Evolutionary conservation across 2,797 vertebrate species (phyloP), one percentile per base, ranked within the genome.

Genomic region (Thamnophis elegans): DNA sequence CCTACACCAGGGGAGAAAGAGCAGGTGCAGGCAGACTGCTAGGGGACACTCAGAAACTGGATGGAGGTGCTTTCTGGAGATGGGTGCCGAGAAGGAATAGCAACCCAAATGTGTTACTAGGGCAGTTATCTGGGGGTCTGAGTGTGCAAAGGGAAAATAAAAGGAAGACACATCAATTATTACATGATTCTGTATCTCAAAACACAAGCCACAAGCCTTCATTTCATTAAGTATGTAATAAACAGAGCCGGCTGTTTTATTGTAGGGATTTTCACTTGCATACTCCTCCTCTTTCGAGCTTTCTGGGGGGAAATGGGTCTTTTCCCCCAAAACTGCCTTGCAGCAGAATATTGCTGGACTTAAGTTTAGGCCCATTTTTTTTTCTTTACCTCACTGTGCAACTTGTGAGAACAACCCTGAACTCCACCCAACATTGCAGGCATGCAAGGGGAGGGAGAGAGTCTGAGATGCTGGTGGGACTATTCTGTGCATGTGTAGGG

Each of bases 181-280:
- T 82, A 85, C 90, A 91, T 91, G 90, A 91, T 91, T 90, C 85
- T 55, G 16, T 25, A 13, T 47, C 82, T 56, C 51, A 88, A 26
- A 59, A 87, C 11, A 10, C 5, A 4, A 58, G 65, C 62, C 85
- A 11, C 28, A 54, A 47, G 36, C 78, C 51, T 53, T 89, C 56
- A 26, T 53, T 20, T 1, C 25, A 89, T n/a, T 82, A 78, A 12
- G 26, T n/a, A 78, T 28, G 42, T 20, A 54, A 62, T 47, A 92
- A 60, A 87, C 47, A 60, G 89, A 90, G 42, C 58, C 56, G 42
- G 89, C 92, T 93, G 86, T 73, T 62, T 88, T 60, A 82, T 55
- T 59, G 47, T 6, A 85, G 26, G 59, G 51, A 62, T 88, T 55
- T 42, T 85, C 60, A 58, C 82, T 53, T 26, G n/a, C 51, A 90